Base-by-base conservation (phyloP, 2,888 invertebrate genomes). In the Carpatolechia fugitivella region DNA sequence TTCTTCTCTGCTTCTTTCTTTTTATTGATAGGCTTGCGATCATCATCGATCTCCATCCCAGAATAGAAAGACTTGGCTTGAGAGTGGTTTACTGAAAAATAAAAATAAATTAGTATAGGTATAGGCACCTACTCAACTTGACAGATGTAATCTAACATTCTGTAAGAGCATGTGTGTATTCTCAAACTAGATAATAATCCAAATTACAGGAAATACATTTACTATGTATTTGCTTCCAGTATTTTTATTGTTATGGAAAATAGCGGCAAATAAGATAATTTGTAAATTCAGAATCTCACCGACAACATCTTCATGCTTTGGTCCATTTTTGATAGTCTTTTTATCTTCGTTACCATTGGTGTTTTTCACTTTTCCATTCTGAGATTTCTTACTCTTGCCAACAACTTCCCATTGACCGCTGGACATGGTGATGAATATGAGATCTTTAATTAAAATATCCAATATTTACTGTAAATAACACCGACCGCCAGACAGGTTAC, bases 301-400 rank as follows among this genome's bases (percentile, higher is more conserved):
- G 72, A 95, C n/a, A n/a, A n/a, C 92, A 80, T 95, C 95, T 74
- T 95, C 95, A 60, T 94, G 89, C 90, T 94, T 95, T 24, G 94
- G 93, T 49, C 91, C 92, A 80, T 92, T 92, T 76, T 93, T 92
- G 54, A 85, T 78, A 54, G 91, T 83, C 70, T 92, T 93, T 75
- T 92, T 93, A 63, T 91, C 93, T 48, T 93, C 93, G 13, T 11
- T 24, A 62, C 93, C 94, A 46, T 90, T 91, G 46, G 66, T 55
- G 57, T 56, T 78, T 78, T 88, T 89, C 41, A 85, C 78, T 65
- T 91, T 90, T 59, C 82, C 82, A 87, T 91, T 77, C 85, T 93
- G 87, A 41, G 86, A 78, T 72, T 90, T 90, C 75, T 94, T 95
- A 64, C 91, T 92, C 76, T 93, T 95, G 48, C 93, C 92, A 56